A percentile compares a stretch with the other conserved stretches of the same genome.
These are phyloP conservation scores for Notamacropus eugenii DNA, from an alignment of 2,797 vertebrate genomes.

Conservation along the genomic window DNA sequence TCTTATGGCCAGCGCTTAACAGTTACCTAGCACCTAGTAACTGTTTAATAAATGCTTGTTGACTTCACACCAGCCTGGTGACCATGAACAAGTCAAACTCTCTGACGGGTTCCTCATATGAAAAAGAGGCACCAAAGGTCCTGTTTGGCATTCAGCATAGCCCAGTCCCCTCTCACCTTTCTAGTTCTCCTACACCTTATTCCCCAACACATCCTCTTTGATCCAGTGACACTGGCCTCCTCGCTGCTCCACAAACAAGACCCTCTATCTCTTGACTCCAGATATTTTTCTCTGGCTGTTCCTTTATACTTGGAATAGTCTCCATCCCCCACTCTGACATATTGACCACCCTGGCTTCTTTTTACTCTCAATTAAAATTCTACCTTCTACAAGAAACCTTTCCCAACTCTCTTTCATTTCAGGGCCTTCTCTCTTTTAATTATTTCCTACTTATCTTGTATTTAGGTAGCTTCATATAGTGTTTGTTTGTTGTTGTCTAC, in stretches of 20 bases:
- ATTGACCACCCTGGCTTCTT: neutral
- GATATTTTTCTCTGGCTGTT: neutral
- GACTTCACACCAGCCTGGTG: neutral
- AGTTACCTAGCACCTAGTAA: neutral
- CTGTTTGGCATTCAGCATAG: neutral
- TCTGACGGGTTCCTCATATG: neutral
- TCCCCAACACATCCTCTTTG: neutral
- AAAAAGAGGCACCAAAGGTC: neutral
- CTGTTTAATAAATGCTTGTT: neutral
- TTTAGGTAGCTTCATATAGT: neutral
- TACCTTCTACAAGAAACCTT: neutral
- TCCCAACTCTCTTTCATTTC: neutral
- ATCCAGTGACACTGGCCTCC: neutral
- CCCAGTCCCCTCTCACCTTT: neutral
- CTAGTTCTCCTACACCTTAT: neutral
- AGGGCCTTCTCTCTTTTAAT: neutral
- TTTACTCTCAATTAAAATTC: neutral
- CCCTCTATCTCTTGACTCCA: neutral
- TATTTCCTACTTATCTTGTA: neutral
- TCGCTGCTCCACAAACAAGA: neutral
- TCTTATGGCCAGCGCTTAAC: neutral
- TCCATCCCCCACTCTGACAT: neutral
- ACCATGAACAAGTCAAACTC: neutral
- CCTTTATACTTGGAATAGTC: neutral
- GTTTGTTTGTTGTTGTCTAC: neutral